Evolutionary conservation across 2,113 vertebrate species (phyloP).

Genomic region (Solea solea): DNA sequence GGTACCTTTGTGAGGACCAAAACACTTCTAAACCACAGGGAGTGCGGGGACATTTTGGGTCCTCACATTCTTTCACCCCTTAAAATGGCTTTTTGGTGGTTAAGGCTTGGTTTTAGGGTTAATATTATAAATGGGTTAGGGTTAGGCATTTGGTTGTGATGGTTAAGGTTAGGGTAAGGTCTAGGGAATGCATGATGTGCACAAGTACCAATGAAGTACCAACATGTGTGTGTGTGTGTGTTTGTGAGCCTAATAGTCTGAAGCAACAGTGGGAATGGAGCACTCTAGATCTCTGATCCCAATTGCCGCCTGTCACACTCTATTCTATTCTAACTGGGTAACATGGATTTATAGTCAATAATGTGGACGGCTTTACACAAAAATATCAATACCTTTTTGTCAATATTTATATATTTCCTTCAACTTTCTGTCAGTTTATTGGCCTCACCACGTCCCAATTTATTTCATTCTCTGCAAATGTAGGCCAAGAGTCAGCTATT

Average conservation of each 20-base stretch:
- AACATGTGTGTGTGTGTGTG: background rate
- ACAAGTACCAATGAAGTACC: background rate
- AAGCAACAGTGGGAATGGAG: conserved; percentile 25
- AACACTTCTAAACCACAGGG: no score
- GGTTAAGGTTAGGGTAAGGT: no score
- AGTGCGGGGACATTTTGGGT: no score
- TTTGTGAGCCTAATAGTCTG: conserved; percentile 12
- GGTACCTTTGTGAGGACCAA: conserved; percentile 5
- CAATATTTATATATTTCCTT: conserved; percentile 21
- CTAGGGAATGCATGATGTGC: no score
- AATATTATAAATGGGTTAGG: no score
- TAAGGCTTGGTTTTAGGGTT: no score
- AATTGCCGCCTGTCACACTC: conserved; percentile 32
- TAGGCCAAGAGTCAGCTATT: background rate
- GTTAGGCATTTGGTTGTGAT: no score
- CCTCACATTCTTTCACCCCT: no score
- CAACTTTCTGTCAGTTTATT: conserved; percentile 5
- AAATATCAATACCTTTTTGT: conserved; percentile 37
- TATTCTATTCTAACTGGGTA: conserved; percentile 18
- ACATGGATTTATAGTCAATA: conserved; percentile 41
- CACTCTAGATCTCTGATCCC: conserved; percentile 22
- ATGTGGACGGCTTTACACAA: conserved; percentile 7
- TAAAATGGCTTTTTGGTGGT: no score
- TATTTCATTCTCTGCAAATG: background rate
- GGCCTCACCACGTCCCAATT: background rate